Evolutionary conservation across 2,888 invertebrate species (phyloP).

Genomic region (Lucinisca nassula): DNA sequence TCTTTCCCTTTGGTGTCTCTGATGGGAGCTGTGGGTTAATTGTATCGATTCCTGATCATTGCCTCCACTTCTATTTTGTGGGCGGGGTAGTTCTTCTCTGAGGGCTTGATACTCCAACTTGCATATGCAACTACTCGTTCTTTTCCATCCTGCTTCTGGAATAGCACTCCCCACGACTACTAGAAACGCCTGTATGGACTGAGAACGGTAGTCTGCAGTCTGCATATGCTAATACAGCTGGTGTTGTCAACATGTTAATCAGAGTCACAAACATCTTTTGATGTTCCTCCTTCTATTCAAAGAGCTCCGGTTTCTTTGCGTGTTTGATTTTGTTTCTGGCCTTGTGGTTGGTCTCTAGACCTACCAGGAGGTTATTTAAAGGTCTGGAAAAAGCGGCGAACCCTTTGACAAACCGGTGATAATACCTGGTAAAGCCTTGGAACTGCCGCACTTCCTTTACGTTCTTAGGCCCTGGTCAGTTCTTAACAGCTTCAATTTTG

Average conservation of each 20-base stretch:
- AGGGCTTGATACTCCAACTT: not conserved
- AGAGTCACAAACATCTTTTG: not conserved
- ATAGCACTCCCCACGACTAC: not conserved
- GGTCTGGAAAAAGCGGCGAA: too few relatives aligned
- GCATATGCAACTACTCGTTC: not conserved
- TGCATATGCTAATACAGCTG: not conserved
- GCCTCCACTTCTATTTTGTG: too few relatives aligned
- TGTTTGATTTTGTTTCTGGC: not conserved
- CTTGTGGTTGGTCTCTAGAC: not conserved
- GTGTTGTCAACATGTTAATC: not conserved
- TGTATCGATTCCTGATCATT: too few relatives aligned
- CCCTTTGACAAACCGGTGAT: not conserved
- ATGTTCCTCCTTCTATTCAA: not conserved
- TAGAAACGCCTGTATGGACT: not conserved
- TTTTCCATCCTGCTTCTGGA: not conserved
- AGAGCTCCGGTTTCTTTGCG: not conserved
- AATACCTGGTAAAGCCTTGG: not conserved
- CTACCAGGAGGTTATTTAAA: not conserved
- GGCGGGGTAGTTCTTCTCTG: not conserved
- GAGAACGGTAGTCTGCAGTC: not conserved
- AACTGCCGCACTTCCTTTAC: not conserved
- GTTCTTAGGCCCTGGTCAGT: not conserved
- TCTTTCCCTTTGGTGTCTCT: too few relatives aligned
- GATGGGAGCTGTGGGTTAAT: too few relatives aligned
- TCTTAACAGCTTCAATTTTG: not conserved